phyloP scores from a whole-genome alignment of 2,797 vertebrate genomes.

The Luscinia megarhynchos region DNA sequence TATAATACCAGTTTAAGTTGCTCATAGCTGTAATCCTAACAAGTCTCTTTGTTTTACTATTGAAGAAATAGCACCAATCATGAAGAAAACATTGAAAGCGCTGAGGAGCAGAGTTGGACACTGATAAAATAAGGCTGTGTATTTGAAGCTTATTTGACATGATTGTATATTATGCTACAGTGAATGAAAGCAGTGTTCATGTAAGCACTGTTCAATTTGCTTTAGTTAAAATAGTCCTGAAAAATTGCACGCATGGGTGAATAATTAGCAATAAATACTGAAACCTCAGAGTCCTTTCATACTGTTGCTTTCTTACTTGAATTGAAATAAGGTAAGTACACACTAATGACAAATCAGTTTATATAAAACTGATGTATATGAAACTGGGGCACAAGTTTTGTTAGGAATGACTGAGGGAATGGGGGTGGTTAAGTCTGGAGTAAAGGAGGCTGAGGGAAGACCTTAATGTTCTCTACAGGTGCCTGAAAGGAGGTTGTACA shows the following conservation, averaged over 20 bases:
- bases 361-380: not conserved
- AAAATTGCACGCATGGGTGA: not conserved
- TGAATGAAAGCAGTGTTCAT: not conserved
- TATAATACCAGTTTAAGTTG: not conserved
- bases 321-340: not conserved
- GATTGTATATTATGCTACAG: not conserved
- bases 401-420: not conserved
- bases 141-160: not conserved
- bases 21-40: not conserved
- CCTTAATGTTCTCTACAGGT: not conserved
- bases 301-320: not conserved
- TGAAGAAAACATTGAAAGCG: constrained; percentile 87
- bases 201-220: not conserved
- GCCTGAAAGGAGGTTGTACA: not conserved
- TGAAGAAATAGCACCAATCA: constrained; percentile 88
- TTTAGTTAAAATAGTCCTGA: not conserved
- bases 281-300: not conserved
- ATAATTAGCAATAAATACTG: constrained; percentile 26
- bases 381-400: not conserved
- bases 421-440: not conserved
- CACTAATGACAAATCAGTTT: not conserved
- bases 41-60: not conserved
- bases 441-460: not conserved
- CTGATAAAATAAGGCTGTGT: constrained; percentile 54
- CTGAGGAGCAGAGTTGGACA: constrained; percentile 83